Percentiles rank a stretch among this genome's conserved stretches.
These are phyloP conservation scores for Casuarius casuarius DNA, from an alignment of 2,113 vertebrate genomes.

Conservation along the genomic window DNA sequence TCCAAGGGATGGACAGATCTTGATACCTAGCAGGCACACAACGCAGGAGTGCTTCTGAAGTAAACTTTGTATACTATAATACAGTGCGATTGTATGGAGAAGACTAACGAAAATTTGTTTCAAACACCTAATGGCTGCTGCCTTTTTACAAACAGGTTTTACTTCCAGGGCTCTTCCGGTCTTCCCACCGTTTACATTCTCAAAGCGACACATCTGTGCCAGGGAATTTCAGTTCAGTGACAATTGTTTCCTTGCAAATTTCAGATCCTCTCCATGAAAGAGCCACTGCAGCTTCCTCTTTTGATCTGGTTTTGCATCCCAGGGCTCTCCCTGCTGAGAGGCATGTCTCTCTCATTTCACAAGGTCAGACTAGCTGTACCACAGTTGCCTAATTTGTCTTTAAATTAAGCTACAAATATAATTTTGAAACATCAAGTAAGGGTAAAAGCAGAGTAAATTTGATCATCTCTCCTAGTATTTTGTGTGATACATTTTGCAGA, in stretches of 20 bases:
- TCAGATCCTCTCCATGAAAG: background rate
- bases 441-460: background rate
- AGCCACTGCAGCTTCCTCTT: background rate
- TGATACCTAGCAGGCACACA: background rate
- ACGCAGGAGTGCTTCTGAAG: background rate
- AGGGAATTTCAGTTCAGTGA: background rate
- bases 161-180: background rate
- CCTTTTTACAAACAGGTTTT: background rate
- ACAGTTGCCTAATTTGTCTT: background rate
- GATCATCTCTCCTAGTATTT: background rate
- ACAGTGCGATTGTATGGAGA: background rate
- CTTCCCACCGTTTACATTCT: background rate
- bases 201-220: background rate
- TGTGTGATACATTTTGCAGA: background rate
- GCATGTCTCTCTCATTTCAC: background rate
- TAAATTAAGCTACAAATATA: background rate
- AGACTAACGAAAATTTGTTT: background rate
- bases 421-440: background rate
- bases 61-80: background rate
- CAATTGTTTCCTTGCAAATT: constrained; percentile 6
- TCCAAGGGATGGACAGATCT: background rate
- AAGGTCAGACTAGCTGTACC: background rate
- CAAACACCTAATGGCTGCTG: background rate
- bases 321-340: background rate
- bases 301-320: background rate